Base-by-base conservation (phyloP, 2,113 vertebrate genomes). In the Girardinichthys multiradiatus region DNA sequence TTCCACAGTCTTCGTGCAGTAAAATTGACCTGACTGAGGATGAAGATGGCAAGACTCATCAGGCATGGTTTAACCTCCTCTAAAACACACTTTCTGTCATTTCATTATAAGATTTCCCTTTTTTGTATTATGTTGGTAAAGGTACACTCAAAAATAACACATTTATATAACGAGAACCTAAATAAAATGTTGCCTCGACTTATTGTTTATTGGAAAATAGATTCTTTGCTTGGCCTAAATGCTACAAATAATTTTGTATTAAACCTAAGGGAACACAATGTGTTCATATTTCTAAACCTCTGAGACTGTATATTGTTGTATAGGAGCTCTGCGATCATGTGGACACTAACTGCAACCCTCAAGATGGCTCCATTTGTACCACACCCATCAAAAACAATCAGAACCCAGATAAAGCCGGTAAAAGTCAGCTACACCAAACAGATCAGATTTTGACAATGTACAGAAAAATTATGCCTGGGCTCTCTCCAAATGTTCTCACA, bases 11-110 rank as follows among this genome's bases (percentile, higher is more conserved):
- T 1, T 98, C 96, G 31, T 96, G 94, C 76, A 97, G 96, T 87
- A 96, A 95, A 87, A 90, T 93, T 75, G 96, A 98, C 79, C 93
- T 96, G 82, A 95, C 94, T 70, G 97, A 97, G 15, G 96, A 98
- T 82, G 96, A 97, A 75, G 97, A 97, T 19, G 83, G 81, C 63
- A 94, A 92, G 90, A 92, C 91, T 73, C 48, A 81, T 60, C 29
- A 35, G 68, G 54, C 57, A 21, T 27, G 27, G 0, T 42, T 67
- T 19, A 26, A 37, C 24, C 24, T 35, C 21, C 14, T 64, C 37
- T 31, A 29, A 19, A 0, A 35, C 48, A 35, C 48, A 54, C 24
- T 57, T 59, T 68, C 42, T 57, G 30, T 35, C 24, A 21, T 48
- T 21, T 48, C 8, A 48, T 48, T 51, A 51, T 24, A 10, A 54